Base-by-base conservation (phyloP, 2,113 vertebrate species). In the Tricholaema leucomelas region DNA sequence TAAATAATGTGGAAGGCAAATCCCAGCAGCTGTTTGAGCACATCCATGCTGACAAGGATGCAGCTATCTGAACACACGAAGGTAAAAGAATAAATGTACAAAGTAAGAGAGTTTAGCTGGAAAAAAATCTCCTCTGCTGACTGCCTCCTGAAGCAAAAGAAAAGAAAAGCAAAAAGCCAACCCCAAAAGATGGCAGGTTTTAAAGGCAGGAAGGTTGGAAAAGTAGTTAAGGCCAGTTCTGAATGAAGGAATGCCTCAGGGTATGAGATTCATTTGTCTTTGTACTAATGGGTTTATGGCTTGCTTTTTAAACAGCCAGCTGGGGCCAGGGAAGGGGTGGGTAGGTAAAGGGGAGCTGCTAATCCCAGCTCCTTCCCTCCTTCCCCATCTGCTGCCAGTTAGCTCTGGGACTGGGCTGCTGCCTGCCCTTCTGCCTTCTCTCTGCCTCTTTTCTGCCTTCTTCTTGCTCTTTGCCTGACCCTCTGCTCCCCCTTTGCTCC, bases 241-340 rank as follows among this genome's bases (percentile, higher is more conserved):
- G 73, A 96, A 94, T 77, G 77, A 74, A 88, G 90, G 72, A 88
- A 80, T 35, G 91, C 95, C 92, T 92, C 42, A 8, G 72, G 95
- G 73, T 54, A 73, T 65, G 84, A 89, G 92, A 93, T 77, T 92
- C 91, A 76, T 93, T 95, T 86, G 91, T 94, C 87, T 71, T 94
- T 92, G 81, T 92, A 96, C 94, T 94, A 89, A 94, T 87, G 81
- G 90, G 70, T 93, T 86, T 95, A 91, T 71, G 91, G 82, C 76
- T 83, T 85, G 69, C 86, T 77, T 81, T 81, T 94, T 82, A 93
- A 95, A 78, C 74, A 91, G 74, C 82, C 58, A 36, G 66, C 72
- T 80, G 78, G 70, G 66, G 71, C 81, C 86, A 7, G 69, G 72
- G 25, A 64, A 88, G 74, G 90, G 48, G 56, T 52, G 38, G 58